Evolutionary conservation across 2,113 vertebrate species (phyloP), one percentile per base, ranked within the genome.

Genomic region (Nestor notabilis): DNA sequence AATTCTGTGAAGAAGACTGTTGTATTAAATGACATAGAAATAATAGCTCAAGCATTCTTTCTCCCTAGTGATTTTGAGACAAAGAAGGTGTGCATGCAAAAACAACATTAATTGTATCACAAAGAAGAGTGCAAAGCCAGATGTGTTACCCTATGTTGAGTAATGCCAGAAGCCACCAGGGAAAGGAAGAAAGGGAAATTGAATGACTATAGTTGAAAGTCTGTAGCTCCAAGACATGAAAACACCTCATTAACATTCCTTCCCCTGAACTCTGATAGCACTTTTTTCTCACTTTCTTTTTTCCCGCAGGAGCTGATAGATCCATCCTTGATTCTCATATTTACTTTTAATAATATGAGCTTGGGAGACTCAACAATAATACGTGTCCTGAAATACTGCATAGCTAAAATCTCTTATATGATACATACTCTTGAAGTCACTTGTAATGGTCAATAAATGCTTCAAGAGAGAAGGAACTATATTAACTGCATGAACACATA

Each of bases 191-290:
- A 97, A 89, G 80, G 18, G 28, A 82, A 91, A 75, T 2, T 75
- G 52, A 92, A 87, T 53, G 3, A 72, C 64, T 92, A 2, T 17
- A 68, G 41, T 31, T 89, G 56, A 89, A 93, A 83, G 39, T 89
- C 83, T 94, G 52, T 52, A 44, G 33, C 35, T 90, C 33, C 31
- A 69, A 93, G 94, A 79, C 83, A 82, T 91, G 83, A 90, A 85
- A 96, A 78, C 17, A 81, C 5, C 29, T 88, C 61, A 92, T 96
- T 95, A 95, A 81, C 47, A 91, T 96, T 81, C 92, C n/a, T 92
- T 93, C 39, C 44, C 43, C 44, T 82, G 47, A 87, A 89, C 41
- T 83, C 43, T 44, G 7, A 27, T 15, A 70, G 17, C 18, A 66
- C 13, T 15, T 74, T 46, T 63, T 79, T 50, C 35, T 1, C 8